Evolutionary conservation across 2,797 vertebrate species (phyloP).

Genomic region (Otolemur crassicaudatus): DNA sequence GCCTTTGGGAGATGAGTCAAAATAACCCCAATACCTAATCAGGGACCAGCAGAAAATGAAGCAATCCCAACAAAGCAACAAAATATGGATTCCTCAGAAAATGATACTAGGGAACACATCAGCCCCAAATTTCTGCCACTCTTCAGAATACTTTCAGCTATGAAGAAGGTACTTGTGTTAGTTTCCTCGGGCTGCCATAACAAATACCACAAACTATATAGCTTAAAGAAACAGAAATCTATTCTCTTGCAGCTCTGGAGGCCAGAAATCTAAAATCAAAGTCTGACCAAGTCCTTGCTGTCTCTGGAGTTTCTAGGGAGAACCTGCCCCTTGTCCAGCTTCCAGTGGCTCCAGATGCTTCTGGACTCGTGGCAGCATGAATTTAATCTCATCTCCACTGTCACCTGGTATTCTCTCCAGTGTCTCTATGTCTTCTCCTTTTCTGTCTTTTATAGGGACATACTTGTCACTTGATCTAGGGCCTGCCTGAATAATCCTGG

Average conservation of each 20-base stretch:
- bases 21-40: background rate
- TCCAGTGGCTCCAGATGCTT: background rate
- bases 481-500: background rate
- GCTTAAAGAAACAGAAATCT: conserved; percentile 25
- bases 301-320: background rate
- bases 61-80: background rate
- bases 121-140: background rate
- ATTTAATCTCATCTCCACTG: background rate
- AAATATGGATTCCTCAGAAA: conserved; percentile 21
- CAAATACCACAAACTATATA: background rate
- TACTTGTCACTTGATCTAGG: background rate
- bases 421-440: background rate
- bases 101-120: background rate
- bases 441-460: background rate
- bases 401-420: background rate
- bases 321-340: background rate
- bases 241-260: background rate
- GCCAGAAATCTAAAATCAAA: background rate
- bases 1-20: background rate
- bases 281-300: background rate
- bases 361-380: background rate
- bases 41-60: background rate
- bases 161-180: background rate
- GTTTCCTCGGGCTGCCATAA: background rate
- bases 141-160: background rate